These are phyloP conservation scores for Ochropacha duplaris DNA, from an alignment of 2,888 invertebrate species.

Conservation along the genomic window DNA sequence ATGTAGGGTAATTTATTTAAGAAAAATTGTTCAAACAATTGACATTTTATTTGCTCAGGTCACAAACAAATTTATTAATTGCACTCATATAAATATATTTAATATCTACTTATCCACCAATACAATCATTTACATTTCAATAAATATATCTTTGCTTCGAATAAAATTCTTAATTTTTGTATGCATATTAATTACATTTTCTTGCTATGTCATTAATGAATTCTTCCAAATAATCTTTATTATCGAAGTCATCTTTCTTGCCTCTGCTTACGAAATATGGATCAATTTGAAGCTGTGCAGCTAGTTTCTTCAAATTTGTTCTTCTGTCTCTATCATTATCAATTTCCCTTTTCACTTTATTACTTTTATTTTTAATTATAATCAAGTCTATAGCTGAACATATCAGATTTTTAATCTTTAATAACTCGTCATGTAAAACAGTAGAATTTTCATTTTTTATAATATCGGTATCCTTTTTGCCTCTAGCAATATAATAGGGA, in stretches of 20 bases:
- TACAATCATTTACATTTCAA: slow-evolving; percentile 16
- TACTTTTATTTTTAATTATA: slow-evolving; percentile 34
- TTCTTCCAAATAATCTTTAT: slow-evolving; percentile 45
- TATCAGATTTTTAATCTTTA: slow-evolving; percentile 62
- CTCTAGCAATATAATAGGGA: slow-evolving; percentile 79
- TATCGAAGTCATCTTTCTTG: slow-evolving; percentile 50
- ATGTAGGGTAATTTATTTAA: slow-evolving; percentile 9
- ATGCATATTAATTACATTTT: slow-evolving; percentile 54
- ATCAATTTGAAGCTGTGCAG: slow-evolving; percentile 69
- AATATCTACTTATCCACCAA: slow-evolving; percentile 19
- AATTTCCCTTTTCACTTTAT: slow-evolving; percentile 58
- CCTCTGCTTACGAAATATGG: slow-evolving; percentile 76
- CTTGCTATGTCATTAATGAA: slow-evolving; percentile 57
- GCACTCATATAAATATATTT: slow-evolving; percentile 13
- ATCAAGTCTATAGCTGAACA: slow-evolving; percentile 63
- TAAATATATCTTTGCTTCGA: slow-evolving; percentile 18
- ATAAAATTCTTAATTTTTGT: slow-evolving; percentile 13
- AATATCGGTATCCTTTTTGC: slow-evolving; percentile 63
- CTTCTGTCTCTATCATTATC: slow-evolving; percentile 68
- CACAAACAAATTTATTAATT: slow-evolving; percentile 28
- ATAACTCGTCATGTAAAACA: slow-evolving; percentile 34
- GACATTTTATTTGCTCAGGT: slow-evolving; percentile 42
- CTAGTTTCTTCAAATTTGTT: slow-evolving; percentile 66
- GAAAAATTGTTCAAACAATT: slow-evolving; percentile 32
- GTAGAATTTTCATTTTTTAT: slow-evolving; percentile 37